Conservation (phyloP, 2,113 vertebrate species). For the Larimichthys polyactis region DNA sequence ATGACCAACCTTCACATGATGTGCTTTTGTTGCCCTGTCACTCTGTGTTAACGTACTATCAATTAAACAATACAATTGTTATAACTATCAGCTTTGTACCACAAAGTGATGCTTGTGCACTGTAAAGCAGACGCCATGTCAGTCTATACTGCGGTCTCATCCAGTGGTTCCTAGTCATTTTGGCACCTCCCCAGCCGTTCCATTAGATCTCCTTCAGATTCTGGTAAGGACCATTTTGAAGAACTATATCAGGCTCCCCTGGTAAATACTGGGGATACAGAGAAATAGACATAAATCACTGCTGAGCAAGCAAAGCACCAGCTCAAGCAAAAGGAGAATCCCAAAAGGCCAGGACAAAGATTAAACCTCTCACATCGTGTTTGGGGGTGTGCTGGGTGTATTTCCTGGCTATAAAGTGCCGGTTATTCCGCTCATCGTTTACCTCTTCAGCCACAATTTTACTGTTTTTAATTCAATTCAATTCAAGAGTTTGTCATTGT, state of each 20-base stretch:
- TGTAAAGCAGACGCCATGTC: constrained; percentile 21
- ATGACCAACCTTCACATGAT: not conserved
- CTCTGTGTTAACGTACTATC: not conserved
- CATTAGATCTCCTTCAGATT: constrained; percentile 70
- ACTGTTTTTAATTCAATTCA: not conserved
- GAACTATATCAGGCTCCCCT: constrained; percentile 40
- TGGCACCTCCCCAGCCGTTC: constrained; percentile 72
- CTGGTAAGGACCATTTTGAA: constrained; percentile 64
- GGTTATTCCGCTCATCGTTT: not conserved
- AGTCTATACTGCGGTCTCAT: constrained; percentile 55
- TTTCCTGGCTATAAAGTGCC: constrained; percentile 2
- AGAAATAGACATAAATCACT: constrained; percentile 32
- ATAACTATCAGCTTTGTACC: constrained; percentile 22
- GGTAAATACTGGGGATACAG: constrained; percentile 42
- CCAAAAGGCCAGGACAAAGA: not conserved
- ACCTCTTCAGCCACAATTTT: not conserved
- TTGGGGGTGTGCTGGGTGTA: not conserved
- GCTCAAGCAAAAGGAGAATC: constrained; percentile 21
- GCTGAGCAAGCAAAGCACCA: constrained; percentile 26
- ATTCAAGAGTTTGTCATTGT: too few relatives aligned
- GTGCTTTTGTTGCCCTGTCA: not conserved
- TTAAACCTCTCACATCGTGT: constrained; percentile 1
- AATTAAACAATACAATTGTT: constrained; percentile 19
- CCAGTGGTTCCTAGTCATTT: constrained; percentile 51
- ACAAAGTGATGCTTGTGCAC: constrained; percentile 27